Conservation (phyloP, 2,888 invertebrate species). For the Acrobasis repandana region DNA sequence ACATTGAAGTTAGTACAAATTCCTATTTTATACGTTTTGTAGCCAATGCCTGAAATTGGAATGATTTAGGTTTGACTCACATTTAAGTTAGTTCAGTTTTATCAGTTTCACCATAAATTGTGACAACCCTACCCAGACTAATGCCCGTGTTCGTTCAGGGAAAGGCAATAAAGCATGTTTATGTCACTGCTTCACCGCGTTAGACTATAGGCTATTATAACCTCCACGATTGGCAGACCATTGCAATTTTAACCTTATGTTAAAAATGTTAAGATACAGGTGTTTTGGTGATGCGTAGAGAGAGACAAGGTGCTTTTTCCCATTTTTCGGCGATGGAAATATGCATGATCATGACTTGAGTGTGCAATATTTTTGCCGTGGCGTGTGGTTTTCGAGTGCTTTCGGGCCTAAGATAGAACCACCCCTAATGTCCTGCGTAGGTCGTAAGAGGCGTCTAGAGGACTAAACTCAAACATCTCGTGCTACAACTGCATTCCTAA, state of each 20-base stretch:
- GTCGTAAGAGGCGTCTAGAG: too few species aligned
- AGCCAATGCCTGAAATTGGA: too few species aligned
- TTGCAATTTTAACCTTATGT: not conserved
- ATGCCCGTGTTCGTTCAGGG: conserved; percentile 13
- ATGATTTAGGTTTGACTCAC: too few species aligned
- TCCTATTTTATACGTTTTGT: too few species aligned
- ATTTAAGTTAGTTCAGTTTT: too few species aligned
- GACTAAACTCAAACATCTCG: too few species aligned
- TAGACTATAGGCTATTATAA: conserved; percentile 5
- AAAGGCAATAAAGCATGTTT: conserved; percentile 13
- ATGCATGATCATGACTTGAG: conserved; percentile 9
- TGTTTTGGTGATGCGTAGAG: not conserved
- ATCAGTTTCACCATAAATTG: not conserved
- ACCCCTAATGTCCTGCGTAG: not conserved
- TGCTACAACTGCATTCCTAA: too few species aligned
- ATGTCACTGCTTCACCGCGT: conserved; percentile 8
- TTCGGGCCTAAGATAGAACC: not conserved
- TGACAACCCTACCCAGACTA: conserved; percentile 18
- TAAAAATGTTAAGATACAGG: not conserved
- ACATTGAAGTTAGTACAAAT: too few species aligned
- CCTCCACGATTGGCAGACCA: not conserved
- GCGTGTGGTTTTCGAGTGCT: not conserved
- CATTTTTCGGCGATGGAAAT: conserved; percentile 10
- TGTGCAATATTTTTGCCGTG: conserved; percentile 14
- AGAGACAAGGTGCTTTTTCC: not conserved